phyloP scores from a whole-genome alignment of 2,888 invertebrate species.

The Nymphalis urticae region DNA sequence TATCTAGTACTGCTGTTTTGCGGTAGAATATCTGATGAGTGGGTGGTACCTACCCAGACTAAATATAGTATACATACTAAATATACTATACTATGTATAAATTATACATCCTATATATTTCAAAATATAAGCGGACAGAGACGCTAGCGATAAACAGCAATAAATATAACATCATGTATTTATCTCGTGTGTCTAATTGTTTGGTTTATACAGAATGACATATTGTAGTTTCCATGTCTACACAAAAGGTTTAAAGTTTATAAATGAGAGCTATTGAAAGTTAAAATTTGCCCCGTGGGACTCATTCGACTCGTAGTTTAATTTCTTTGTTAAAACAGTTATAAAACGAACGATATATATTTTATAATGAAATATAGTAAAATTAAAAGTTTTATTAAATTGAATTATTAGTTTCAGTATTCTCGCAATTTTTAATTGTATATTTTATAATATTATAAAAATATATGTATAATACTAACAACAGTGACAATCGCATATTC shows the following conservation, averaged over 20 bases:
- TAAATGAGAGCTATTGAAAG: constrained; percentile 34
- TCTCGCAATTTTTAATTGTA: too few species aligned
- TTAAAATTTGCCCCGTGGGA: constrained; percentile 26
- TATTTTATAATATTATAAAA: too few species aligned
- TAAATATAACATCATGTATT: background rate
- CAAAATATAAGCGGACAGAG: too few species aligned
- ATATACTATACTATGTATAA: too few species aligned
- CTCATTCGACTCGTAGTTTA: constrained; percentile 22
- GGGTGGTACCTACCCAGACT: too few species aligned
- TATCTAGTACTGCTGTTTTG: too few species aligned
- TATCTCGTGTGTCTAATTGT: constrained; percentile 9
- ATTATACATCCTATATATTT: too few species aligned
- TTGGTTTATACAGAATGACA: constrained; percentile 1
- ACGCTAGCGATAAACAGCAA: background rate
- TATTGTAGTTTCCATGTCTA: constrained; percentile 15
- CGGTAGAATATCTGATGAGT: too few species aligned
- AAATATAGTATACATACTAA: too few species aligned
- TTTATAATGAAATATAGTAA: constrained; percentile 20
- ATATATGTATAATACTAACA: too few species aligned
- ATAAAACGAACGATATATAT: constrained; percentile 27
- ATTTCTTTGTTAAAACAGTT: constrained; percentile 31
- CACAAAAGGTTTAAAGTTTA: constrained; percentile 27
- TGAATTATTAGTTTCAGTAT: too few species aligned
- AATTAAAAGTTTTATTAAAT: background rate
- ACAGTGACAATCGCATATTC: too few species aligned